Percentiles rank a stretch among this genome's conserved stretches.
Conservation (phyloP, 1,140 invertebrate genomes). For the Brachionus asplanchnoidis region DNA sequence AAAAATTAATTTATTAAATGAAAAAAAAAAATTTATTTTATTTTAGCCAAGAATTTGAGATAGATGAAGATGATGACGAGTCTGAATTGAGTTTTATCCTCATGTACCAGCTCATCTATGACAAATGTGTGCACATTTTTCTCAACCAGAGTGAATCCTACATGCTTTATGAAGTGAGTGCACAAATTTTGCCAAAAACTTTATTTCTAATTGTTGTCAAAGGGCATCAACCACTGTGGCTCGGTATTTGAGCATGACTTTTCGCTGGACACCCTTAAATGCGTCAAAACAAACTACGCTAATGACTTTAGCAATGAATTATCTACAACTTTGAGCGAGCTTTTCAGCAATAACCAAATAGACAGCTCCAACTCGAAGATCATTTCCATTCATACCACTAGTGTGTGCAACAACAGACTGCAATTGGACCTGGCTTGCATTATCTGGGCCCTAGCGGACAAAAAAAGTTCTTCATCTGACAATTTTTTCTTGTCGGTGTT, state of each 20-base stretch:
- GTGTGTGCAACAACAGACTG: background rate
- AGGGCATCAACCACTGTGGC: background rate
- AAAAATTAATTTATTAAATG: background rate
- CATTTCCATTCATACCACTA: background rate
- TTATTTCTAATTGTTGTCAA: background rate
- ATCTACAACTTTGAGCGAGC: background rate
- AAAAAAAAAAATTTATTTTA: background rate
- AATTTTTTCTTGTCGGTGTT: background rate
- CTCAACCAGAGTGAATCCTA: background rate
- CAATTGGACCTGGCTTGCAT: background rate
- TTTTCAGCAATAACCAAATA: background rate
- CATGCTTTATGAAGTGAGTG: background rate
- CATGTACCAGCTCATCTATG: background rate
- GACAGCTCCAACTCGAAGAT: conserved; percentile 11
- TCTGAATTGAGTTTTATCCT: background rate
- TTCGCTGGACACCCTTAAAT: background rate
- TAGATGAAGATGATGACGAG: conserved; percentile 21
- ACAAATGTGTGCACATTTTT: background rate
- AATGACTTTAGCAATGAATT: background rate
- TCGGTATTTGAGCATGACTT: conserved; percentile 5
- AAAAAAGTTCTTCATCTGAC: background rate
- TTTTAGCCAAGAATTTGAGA: background rate
- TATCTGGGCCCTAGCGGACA: background rate
- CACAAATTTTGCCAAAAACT: too few relatives aligned
- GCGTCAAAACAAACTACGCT: conserved; percentile 4